phyloP scores from a whole-genome alignment of 2,888 invertebrate species.

The Electrophaes corylata region DNA sequence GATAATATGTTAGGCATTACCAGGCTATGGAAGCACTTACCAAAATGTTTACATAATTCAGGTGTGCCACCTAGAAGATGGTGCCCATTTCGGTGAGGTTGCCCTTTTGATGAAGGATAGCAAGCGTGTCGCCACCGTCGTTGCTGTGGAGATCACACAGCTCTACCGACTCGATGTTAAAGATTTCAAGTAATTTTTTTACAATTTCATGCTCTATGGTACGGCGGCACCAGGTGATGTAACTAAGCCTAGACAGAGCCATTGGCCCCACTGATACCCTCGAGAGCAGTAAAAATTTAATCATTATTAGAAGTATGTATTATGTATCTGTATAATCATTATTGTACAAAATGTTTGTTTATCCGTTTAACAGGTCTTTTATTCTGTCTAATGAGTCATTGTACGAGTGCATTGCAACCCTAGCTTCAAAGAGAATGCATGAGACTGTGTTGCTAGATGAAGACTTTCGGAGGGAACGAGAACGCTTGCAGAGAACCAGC shows the following conservation, averaged over 20 bases:
- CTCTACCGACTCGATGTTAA: conserved; percentile 82
- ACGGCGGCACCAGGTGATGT: too few species aligned
- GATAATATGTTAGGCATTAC: too few species aligned
- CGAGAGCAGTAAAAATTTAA: too few species aligned
- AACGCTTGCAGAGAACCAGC: conserved; percentile 26
- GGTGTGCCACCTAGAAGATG: conserved; percentile 84
- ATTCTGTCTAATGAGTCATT: conserved; percentile 71
- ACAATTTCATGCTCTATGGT: too few species aligned
- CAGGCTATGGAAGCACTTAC: background rate
- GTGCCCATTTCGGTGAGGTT: conserved; percentile 86
- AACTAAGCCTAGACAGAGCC: too few species aligned
- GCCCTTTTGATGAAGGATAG: conserved; percentile 83
- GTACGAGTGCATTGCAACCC: conserved; percentile 69
- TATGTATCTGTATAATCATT: too few species aligned
- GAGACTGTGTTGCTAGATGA: conserved; percentile 75
- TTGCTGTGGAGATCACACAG: conserved; percentile 85
- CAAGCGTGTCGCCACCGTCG: conserved; percentile 82
- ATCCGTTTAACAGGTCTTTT: conserved; percentile 48
- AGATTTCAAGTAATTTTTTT: conserved; percentile 72
- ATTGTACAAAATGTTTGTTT: too few species aligned
- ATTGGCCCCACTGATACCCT: too few species aligned
- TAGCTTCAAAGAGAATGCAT: conserved; percentile 77
- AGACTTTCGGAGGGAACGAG: conserved; percentile 44
- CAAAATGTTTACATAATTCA: conserved; percentile 28
- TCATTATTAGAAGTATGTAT: too few species aligned